Conservation (phyloP, 2,888 invertebrate genomes). For the Helobdella robusta region DNA sequence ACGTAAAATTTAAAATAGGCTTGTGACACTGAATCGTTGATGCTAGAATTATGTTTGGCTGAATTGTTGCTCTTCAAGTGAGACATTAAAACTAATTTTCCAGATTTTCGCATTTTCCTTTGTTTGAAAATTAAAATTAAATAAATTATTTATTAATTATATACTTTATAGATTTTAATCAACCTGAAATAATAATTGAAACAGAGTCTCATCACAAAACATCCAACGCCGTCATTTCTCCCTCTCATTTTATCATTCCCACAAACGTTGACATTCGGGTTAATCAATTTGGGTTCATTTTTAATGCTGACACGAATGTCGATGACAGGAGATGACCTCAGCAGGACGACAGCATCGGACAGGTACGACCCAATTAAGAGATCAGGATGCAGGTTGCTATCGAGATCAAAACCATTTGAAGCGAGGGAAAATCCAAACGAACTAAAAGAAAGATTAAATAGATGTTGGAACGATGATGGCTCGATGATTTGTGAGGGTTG, state of each 20-base stretch:
- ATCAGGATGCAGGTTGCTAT: slow-evolving; percentile 89
- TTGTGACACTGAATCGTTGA: background rate
- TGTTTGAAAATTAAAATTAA: background rate
- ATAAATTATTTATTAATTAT: background rate
- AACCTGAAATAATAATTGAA: slow-evolving; percentile 40
- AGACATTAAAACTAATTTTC: background rate
- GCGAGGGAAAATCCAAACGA: slow-evolving; percentile 89
- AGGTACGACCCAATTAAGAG: slow-evolving; percentile 60
- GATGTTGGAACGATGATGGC: slow-evolving; percentile 42
- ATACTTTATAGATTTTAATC: slow-evolving; percentile 29
- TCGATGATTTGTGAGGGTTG: slow-evolving; percentile 43
- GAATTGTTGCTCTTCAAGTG: slow-evolving; percentile 25
- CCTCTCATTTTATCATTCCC: too few relatives aligned
- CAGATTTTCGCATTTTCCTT: background rate
- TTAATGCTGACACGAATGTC: slow-evolving; percentile 68
- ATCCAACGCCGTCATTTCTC: slow-evolving; percentile 25
- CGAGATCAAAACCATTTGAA: slow-evolving; percentile 70
- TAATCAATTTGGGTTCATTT: slow-evolving; percentile 37
- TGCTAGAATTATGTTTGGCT: background rate
- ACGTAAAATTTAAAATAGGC: slow-evolving; percentile 34
- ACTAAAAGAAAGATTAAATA: slow-evolving; percentile 36
- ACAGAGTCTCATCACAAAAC: slow-evolving; percentile 39
- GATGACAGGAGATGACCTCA: slow-evolving; percentile 78
- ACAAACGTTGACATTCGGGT: slow-evolving; percentile 29
- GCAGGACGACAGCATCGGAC: slow-evolving; percentile 46